Conservation (phyloP, 92 coral and sea anemone genomes). For the Chrysogorgia sp. region DNA sequence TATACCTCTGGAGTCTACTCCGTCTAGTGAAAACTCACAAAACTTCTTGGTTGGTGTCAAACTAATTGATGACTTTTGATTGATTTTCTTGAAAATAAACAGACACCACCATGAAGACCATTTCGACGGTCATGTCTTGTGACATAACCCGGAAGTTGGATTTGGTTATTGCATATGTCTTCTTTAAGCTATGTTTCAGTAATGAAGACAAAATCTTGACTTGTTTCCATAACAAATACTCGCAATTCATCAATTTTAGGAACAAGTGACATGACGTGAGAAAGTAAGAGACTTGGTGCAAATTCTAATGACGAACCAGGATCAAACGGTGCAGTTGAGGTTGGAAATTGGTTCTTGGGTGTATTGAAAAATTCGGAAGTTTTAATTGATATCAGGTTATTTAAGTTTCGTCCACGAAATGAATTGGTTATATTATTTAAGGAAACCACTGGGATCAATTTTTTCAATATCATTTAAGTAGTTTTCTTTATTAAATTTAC, state of each 20-base stretch:
- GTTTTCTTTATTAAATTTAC: too few species aligned
- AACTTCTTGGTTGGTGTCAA: constrained; percentile 1
- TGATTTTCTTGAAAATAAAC: neutral
- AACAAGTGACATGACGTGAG: constrained; percentile 22
- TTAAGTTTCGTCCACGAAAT: too few species aligned
- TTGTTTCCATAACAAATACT: neutral
- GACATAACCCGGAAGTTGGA: neutral
- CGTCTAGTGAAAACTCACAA: neutral
- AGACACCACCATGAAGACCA: constrained; percentile 25
- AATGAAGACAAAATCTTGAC: neutral
- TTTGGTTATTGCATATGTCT: neutral
- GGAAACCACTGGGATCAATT: too few species aligned
- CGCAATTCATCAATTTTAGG: constrained; percentile 13
- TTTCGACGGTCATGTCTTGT: neutral
- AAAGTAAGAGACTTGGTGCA: too few species aligned
- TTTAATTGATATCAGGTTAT: too few species aligned
- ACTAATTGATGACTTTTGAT: constrained; percentile 5
- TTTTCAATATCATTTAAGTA: too few species aligned
- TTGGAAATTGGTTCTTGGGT: too few species aligned
- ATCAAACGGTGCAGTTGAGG: too few species aligned
- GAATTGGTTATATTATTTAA: too few species aligned
- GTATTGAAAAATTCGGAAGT: too few species aligned
- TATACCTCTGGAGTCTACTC: neutral
- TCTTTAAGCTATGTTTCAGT: constrained; percentile 33
- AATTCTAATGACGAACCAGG: too few species aligned